Evolutionary conservation across 2,113 vertebrate genomes (phyloP), one percentile per base, ranked within the genome.

Genomic region (Lepus timidus): DNA sequence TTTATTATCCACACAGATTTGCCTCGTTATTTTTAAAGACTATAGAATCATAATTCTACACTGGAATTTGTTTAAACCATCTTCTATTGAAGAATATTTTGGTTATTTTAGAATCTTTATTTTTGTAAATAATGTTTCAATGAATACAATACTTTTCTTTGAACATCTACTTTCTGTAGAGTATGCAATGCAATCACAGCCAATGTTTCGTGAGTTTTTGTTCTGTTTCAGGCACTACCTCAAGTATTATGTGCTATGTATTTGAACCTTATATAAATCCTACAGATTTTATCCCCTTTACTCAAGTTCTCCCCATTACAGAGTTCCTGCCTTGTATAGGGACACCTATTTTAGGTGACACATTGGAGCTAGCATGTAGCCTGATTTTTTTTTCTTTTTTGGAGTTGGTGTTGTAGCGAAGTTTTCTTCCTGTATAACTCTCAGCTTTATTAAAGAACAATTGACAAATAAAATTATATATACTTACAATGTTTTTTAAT

Each of bases 31-130:
- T 81, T 81, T 52, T 27, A 80, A 92, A 65, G 11, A 52, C 33
- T 82, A 61, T 5, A 71, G 52, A 90, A 71, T 87, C 44, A 23
- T 44, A 78, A 65, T 12, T 31, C 33, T 49, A 14, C 71, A 36
- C n/a, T 78, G 44, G 23, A 44, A 91, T 71, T 96, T 91, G 39
- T 27, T 86, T 86, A 68, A n/a, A 86, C 52, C 51, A 22, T 27
- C n/a, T 73, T 25, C 68, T 75, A 44, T 29, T 65, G 13, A 84
- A 68, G 20, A 11, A n/a, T 64, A 44, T 75, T 67, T 39, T 44
- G 1, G 70, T 83, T 52, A 92, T 61, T 91, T 88, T 9, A 83
- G 88, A 83, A 64, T n/a, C 16, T 91, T 88, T 58, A n/a, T 5
- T 82, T 83, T 82, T n/a, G 87, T 82, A 39, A 75, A 6, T 16